These are phyloP conservation scores for Ramphastos sulfuratus DNA, from an alignment of 2,113 vertebrate species.

Conservation along the genomic window DNA sequence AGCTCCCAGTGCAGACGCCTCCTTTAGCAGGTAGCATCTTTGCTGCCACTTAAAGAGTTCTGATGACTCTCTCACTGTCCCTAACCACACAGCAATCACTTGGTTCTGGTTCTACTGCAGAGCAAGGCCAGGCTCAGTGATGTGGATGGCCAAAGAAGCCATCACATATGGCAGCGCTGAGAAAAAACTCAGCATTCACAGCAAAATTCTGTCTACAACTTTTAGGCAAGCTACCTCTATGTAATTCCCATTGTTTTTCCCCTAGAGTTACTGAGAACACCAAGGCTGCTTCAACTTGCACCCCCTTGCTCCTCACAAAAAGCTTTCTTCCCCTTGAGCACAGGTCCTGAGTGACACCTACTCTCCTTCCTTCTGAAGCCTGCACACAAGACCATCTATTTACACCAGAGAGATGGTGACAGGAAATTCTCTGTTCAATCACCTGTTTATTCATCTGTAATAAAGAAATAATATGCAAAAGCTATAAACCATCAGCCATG, in stretches of 20 bases:
- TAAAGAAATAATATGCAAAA: neutral
- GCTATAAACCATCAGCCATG: neutral
- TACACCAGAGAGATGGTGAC: neutral
- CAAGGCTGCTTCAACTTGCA: neutral
- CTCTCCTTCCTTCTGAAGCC: neutral
- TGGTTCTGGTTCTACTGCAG: neutral
- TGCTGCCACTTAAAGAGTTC: neutral
- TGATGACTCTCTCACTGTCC: neutral
- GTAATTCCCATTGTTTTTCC: fast-evolving
- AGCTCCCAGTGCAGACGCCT: neutral
- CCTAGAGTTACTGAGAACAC: neutral
- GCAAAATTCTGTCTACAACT: neutral
- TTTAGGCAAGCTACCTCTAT: neutral
- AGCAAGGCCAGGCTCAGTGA: neutral
- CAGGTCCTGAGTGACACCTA: neutral
- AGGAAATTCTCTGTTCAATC: neutral
- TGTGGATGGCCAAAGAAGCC: neutral
- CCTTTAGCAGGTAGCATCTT: neutral
- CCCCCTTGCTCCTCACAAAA: neutral
- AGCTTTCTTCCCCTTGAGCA: neutral
- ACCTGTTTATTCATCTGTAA: neutral
- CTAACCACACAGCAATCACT: neutral
- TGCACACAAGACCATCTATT: neutral
- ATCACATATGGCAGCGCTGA: fast-evolving
- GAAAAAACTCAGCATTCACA: fast-evolving